Evolutionary conservation across 2,888 invertebrate genomes (phyloP), one percentile per base, ranked within the genome.

Genomic region (Parapristionchus giblindavisi): DNA sequence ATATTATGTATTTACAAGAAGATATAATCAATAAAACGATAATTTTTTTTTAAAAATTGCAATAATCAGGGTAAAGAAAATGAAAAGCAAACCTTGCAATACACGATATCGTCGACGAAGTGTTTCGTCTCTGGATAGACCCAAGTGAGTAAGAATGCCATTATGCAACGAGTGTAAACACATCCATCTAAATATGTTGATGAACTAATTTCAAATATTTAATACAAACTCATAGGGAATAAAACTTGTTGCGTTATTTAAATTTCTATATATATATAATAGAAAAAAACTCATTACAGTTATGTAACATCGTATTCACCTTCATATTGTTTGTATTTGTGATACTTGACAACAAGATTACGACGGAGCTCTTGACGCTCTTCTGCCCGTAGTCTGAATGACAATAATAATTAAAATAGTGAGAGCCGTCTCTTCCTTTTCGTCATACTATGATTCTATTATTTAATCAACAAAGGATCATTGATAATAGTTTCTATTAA

Each of bases 81-180:
- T n/a, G 21, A 2, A 8, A 34, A 11, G 17, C 36, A 0, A 2
- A 71, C 70, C 56, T 71, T 71, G 56, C 38, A 56, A 6, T 6
- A 11, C 24, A 71, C 70, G 21, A 71, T 40, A n/a, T 71, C 70
- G 27, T 71, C 70, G 17, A 71, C 40, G 56, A 71, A 71, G 27
- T 56, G 56, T 0, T 40, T 5, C 24, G 70, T 71, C 40, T 71
- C 56, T 1, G 70, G 43, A n/a, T 71, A 71, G 17, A 40, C 40
- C 17, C 36, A 38, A 29, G 38, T 71, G 34, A 71, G 70, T 0
- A 71, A 11, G 40, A 56, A 71, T 14, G 56, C 54, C 70, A 71
- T 71, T 2, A 71, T 56, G 21, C 36, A 29, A 1, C 56, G 56
- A 29, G 56, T 40, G 36, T 56, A 71, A 21, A 71, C 43, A 29